A percentile compares a stretch with the other conserved stretches of the same genome.
These are phyloP conservation scores for Charanyca ferruginea DNA, from an alignment of 2,888 invertebrate species.

Conservation along the genomic window DNA sequence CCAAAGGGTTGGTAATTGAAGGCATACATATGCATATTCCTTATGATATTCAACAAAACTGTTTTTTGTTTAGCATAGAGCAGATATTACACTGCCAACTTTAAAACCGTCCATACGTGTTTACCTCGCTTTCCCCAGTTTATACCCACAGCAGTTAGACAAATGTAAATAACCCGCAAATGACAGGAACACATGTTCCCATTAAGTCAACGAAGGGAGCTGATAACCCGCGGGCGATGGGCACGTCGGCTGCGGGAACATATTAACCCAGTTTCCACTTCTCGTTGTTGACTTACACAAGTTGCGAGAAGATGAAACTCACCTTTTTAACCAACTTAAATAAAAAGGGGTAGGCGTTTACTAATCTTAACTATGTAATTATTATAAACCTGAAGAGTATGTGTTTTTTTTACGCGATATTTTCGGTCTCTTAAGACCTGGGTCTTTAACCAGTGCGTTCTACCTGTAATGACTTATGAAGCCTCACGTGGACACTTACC, in stretches of 20 bases:
- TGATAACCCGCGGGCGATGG: conserved; percentile 50
- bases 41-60: no score
- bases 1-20: no score
- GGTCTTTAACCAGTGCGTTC: no score
- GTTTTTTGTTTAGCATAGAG: neutral
- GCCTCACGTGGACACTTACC: no score
- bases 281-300: conserved; percentile 33
- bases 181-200: conserved; percentile 57
- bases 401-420: no score
- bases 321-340: conserved; percentile 8
- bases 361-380: neutral
- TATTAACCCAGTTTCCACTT: conserved; percentile 49
- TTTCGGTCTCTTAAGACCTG: no score
- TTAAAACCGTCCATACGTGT: conserved; percentile 1
- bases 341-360: neutral
- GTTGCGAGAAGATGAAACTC: conserved; percentile 7
- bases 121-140: conserved; percentile 8
- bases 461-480: no score
- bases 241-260: conserved; percentile 16
- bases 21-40: no score
- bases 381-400: no score
- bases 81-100: neutral
- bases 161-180: conserved; percentile 47
- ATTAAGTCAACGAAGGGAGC: conserved; percentile 55
- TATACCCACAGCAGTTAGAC: conserved; percentile 12